phyloP scores from a whole-genome alignment of 2,888 invertebrate species.

The Lymantria dispar region DNA sequence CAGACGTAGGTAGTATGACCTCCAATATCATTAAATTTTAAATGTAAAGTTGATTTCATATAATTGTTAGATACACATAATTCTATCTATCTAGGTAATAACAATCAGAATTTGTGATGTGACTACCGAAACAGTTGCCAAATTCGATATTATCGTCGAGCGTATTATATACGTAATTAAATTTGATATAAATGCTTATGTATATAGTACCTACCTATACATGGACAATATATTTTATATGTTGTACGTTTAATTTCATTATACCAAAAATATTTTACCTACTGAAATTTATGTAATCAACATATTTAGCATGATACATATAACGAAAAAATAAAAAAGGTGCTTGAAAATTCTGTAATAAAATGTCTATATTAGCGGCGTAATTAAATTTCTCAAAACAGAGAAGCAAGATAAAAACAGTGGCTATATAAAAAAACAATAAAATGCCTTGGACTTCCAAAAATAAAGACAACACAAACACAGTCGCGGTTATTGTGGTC shows the following conservation, averaged over 20 bases:
- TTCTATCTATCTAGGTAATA: no score
- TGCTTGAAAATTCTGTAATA: neutral
- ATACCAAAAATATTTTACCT: neutral
- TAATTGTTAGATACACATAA: no score
- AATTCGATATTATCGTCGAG: no score
- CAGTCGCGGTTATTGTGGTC: conserved; percentile 26
- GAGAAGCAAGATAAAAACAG: conserved; percentile 18
- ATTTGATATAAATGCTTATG: no score
- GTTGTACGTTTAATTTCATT: neutral
- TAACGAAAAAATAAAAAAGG: neutral
- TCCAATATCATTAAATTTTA: no score
- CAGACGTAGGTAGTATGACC: no score
- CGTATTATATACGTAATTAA: no score
- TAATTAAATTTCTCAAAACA: conserved; percentile 14
- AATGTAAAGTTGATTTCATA: no score
- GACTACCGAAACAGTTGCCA: neutral
- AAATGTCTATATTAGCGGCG: conserved; percentile 6
- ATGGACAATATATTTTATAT: neutral
- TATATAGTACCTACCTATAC: no score
- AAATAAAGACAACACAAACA: conserved; percentile 31
- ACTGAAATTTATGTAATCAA: neutral
- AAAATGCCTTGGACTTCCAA: conserved; percentile 17
- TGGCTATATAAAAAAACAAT: conserved; percentile 24
- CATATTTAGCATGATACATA: conserved; percentile 3
- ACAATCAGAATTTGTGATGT: no score